Evolutionary conservation across 2,888 invertebrate species (phyloP), one percentile per base, ranked within the genome.

Genomic region (Drosophila mulleri): DNA sequence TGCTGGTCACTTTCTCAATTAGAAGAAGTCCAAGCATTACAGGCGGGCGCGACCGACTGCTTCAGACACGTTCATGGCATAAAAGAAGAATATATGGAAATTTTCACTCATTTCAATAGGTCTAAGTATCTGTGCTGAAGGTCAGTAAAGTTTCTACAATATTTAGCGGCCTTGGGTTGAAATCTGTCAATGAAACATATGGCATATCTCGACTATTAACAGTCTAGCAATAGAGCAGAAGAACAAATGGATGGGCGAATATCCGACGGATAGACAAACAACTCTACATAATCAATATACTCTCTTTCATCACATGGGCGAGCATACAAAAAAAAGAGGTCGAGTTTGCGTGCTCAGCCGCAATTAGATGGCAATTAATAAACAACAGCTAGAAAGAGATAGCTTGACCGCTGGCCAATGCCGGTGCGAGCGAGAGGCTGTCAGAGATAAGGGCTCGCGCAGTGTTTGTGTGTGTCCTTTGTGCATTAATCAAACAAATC

Each of bases 281-380:
- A 7, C 7, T 29, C 29, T 29, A 6, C 29, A 29, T 14, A 14
- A 7, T 2, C 8, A 18, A 50, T 32, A 47, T 26, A 26, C 48
- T 1, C 48, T 7, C 29, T 11, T 7, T 3, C 12, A 18, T 6
- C 3, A 7, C 32, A 7, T 50, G 18, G 32, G 6, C 48, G 48
- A 6, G 48, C 29, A 48, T 29, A 23, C 20, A 23, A 6, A 39
- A 48, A n/a, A 29, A 11, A 12, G 11, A 12, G 6, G 29, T 2
- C 29, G 48, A 29, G 11, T 71, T 78, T 73, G 83, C 88, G 81
- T 87, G 84, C 71, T 70, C 64, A 59, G 59, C 53, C 64, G 67
- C 84, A 84, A 84, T 84, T 87, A 87, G 76, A 67, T 63, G 88
- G 76, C 88, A 85, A 84, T 84, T 84, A 83, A 87, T 87, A 78